Evolutionary conservation across 2,797 vertebrate species (phyloP).

Genomic region (Hydrophis major): DNA sequence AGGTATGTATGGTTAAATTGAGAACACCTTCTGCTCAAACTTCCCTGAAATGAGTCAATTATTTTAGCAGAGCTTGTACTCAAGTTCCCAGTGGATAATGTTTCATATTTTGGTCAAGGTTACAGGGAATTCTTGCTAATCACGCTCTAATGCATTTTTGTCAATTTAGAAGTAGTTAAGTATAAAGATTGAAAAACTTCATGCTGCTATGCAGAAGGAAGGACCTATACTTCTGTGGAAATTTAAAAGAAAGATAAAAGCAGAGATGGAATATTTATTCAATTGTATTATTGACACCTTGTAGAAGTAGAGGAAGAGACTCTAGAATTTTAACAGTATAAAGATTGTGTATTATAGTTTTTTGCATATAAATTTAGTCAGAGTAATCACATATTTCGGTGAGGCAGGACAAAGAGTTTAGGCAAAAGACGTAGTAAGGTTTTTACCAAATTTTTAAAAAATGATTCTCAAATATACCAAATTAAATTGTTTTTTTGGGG

Average conservation of each 20-base stretch:
- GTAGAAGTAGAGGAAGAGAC: not conserved
- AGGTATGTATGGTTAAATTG: not conserved
- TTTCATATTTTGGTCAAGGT: conserved; percentile 13
- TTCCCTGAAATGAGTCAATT: not conserved
- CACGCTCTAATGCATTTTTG: not conserved
- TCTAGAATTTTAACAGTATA: not conserved
- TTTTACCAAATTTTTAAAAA: not conserved
- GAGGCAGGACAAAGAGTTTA: not conserved
- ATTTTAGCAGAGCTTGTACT: conserved; percentile 8
- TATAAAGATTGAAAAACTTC: not conserved
- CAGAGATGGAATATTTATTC: not conserved
- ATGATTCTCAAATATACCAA: not conserved
- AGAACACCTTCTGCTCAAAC: not conserved
- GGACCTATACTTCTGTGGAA: not conserved
- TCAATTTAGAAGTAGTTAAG: not conserved
- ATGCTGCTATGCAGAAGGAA: not conserved
- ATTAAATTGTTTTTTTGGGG: not conserved
- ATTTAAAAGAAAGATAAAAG: not conserved
- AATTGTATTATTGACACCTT: not conserved
- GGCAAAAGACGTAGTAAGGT: not conserved
- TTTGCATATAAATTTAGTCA: not conserved
- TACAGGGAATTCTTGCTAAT: conserved; percentile 1
- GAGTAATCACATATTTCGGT: not conserved
- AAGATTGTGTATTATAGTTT: not conserved
- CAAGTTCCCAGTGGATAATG: conserved; percentile 6